Conservation (phyloP, 30 jellyfish, hydroid and myxozoan genomes). For the Mastigias papua region DNA sequence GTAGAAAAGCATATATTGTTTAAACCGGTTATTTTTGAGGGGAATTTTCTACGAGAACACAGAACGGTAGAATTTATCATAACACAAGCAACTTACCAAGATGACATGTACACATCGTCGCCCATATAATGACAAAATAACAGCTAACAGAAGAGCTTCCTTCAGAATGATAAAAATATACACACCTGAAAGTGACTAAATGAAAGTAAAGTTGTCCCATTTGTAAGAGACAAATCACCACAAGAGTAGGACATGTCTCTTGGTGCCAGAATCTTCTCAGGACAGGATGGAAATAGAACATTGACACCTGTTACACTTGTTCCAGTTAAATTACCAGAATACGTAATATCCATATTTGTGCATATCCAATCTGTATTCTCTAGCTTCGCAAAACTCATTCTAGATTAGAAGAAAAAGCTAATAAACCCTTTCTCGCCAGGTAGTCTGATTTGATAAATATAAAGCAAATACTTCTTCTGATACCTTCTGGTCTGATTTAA, state of each 20-base stretch:
- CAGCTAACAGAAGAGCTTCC: too few species aligned
- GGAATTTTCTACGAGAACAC: too few species aligned
- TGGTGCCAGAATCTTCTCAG: slow-evolving; percentile 32
- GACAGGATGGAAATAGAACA: slow-evolving; percentile 6
- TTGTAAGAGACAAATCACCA: slow-evolving; percentile 7
- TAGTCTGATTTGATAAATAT: too few species aligned
- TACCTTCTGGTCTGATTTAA: too few species aligned
- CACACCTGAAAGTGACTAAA: slow-evolving; percentile 51
- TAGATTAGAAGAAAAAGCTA: background rate
- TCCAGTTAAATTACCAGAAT: slow-evolving; percentile 40
- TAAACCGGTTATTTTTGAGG: too few species aligned
- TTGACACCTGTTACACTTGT: slow-evolving; percentile 1
- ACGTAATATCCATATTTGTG: slow-evolving; percentile 33
- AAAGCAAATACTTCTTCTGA: too few species aligned
- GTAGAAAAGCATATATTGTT: too few species aligned
- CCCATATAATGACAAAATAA: too few species aligned
- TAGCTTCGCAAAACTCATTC: slow-evolving; percentile 44
- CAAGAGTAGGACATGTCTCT: slow-evolving; percentile 57
- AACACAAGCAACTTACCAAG: too few species aligned
- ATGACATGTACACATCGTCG: too few species aligned
- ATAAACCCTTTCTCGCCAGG: background rate
- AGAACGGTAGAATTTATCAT: too few species aligned
- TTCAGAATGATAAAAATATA: background rate
- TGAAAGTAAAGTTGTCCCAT: background rate
- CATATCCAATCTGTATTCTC: slow-evolving; percentile 59